These are phyloP conservation scores for Yasuhikotakia modesta DNA, from an alignment of 2,797 vertebrate species.

Conservation along the genomic window DNA sequence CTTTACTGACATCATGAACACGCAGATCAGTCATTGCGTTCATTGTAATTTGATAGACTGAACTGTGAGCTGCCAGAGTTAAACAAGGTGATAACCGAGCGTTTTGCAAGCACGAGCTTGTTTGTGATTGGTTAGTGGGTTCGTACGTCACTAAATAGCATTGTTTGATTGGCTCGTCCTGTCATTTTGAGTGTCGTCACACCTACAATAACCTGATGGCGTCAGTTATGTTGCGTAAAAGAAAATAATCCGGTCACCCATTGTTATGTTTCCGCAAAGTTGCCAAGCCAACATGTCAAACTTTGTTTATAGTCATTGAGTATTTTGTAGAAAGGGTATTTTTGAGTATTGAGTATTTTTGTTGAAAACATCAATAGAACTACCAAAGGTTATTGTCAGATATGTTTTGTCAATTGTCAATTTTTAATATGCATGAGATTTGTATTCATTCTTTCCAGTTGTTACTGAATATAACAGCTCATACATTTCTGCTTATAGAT, in stretches of 20 bases:
- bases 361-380: background rate
- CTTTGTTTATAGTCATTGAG: background rate
- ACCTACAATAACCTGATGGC: conserved; percentile 20
- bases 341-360: too few relatives aligned
- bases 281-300: background rate
- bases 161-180: conserved; percentile 10
- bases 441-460: conserved; percentile 57
- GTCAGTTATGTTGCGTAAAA: background rate
- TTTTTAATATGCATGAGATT: too few relatives aligned
- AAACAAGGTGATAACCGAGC: background rate
- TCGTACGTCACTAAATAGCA: conserved; percentile 35
- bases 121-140: conserved; percentile 9
- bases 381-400: background rate
- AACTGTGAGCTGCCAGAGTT: conserved; percentile 18
- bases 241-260: background rate
- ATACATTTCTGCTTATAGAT: conserved; percentile 63
- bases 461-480: conserved; percentile 61
- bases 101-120: conserved; percentile 5
- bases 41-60: background rate
- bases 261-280: background rate
- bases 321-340: background rate
- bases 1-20: background rate
- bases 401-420: too few relatives aligned
- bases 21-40: background rate
- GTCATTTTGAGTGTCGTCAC: background rate